phyloP scores from a whole-genome alignment of 2,888 invertebrate genomes.

The Diarsia dahlii region DNA sequence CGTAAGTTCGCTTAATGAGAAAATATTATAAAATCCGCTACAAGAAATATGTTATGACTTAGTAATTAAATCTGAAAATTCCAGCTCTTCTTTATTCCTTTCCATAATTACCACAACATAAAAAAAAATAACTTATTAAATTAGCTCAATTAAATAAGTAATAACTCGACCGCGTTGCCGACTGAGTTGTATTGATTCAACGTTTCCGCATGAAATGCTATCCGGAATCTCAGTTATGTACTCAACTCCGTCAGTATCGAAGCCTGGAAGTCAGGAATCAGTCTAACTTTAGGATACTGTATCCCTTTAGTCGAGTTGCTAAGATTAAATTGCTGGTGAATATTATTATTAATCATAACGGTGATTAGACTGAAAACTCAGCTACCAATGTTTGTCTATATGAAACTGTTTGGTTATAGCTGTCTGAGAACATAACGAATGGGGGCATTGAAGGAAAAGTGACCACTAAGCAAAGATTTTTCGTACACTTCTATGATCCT shows the following conservation, averaged over 20 bases:
- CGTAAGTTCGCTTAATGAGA: not conserved
- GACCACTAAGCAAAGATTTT: not conserved
- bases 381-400: not conserved
- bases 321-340: conserved; percentile 24
- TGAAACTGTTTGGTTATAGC: not conserved
- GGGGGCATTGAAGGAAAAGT: not conserved
- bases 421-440: not conserved
- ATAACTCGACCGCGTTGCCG: not conserved
- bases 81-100: not conserved
- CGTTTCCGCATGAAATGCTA: conserved; percentile 12
- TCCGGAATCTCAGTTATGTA: not conserved
- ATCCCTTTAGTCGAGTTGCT: conserved; percentile 2
- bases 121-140: not conserved
- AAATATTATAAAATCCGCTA: no score
- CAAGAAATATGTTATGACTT: not conserved
- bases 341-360: conserved; percentile 22
- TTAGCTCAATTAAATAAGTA: not conserved
- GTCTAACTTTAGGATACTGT: conserved; percentile 36
- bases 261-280: not conserved
- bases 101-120: not conserved
- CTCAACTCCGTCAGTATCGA: conserved; percentile 16
- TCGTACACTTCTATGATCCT: not conserved
- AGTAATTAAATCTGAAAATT: not conserved
- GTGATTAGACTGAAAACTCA: not conserved
- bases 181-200: conserved; percentile 4